Evolutionary conservation across 2,797 vertebrate species (phyloP), one percentile per base, ranked within the genome.

Genomic region (Cyclopterus lumpus): DNA sequence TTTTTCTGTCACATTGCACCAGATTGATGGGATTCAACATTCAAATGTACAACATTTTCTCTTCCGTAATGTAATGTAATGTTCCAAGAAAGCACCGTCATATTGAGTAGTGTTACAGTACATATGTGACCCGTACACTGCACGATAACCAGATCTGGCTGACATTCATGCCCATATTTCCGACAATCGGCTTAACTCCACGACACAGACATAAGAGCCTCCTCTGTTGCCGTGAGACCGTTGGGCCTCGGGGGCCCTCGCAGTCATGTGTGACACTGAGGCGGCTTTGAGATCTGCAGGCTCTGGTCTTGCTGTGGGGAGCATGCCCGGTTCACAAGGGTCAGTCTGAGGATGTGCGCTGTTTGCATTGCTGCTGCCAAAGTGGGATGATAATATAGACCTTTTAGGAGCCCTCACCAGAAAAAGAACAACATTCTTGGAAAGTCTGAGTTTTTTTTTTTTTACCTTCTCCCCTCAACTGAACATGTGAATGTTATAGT

Each of bases 311-410:
- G 51, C 57, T 78, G 76, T 77, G 82, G 15, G 24, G 76, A 86
- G 81, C 83, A n/a, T 46, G 71, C 76, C 71, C 4, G 59, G 87
- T 91, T 91, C 88, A 88, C 75, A 60, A 79, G 76, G 89, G 90
- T 93, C 90, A 92, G 81, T 73, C 82, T 79, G 83, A 88, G 90
- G 92, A 92, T 91, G 88, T 92, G 81, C 60, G 58, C 63, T 93
- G 91, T 93, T 92, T 92, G 83, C 82, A 82, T 60, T 88, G 88
- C 79, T 44, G 71, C 75, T 83, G 75, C 81, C 85, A 84, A 87
- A 90, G 67, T 67, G 63, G 90, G 71, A 72, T 38, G 63, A 58
- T 24, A n/a, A n/a, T n/a, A n/a, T n/a, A 69, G 70, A 83, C 71
- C 75, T 76, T 28, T 81, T 81, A 63, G 81, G 63, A 86, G 77